Conservation (phyloP, 2,113 vertebrate species). For the Myrmecobius fasciatus region DNA sequence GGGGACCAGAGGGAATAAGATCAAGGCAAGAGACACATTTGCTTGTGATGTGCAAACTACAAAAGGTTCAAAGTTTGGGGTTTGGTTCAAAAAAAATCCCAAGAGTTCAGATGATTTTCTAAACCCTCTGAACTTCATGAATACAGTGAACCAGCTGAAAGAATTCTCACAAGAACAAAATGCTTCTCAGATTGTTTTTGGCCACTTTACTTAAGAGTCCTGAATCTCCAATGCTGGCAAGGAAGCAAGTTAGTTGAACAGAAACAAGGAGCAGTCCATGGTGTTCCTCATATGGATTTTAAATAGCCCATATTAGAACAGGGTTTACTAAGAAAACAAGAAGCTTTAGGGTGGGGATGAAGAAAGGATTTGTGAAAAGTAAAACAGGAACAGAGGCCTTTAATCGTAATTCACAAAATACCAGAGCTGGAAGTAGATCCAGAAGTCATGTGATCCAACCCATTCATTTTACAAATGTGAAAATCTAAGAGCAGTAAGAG, state of each 20-base stretch:
- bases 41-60: constrained; percentile 77
- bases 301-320: not conserved
- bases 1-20: constrained; percentile 77
- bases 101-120: constrained; percentile 76
- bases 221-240: constrained; percentile 46
- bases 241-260: not conserved
- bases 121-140: constrained; percentile 73
- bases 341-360: not conserved
- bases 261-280: constrained; percentile 32
- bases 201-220: constrained; percentile 59
- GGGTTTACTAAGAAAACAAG: not conserved
- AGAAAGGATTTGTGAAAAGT: not conserved
- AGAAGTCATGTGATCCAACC: not conserved
- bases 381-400: not conserved
- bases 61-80: constrained; percentile 80
- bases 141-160: constrained; percentile 62
- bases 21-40: constrained; percentile 75
- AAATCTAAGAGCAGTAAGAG: not conserved
- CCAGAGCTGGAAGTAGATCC: not conserved
- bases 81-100: constrained; percentile 78
- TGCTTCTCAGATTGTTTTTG: constrained; percentile 41
- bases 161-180: constrained; percentile 59
- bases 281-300: not conserved
- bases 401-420: not conserved
- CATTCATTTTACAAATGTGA: not conserved